A percentile compares a stretch with the other conserved stretches of the same genome.
phyloP scores from a whole-genome alignment of 2,797 vertebrate species.

The Moxostoma hubbsi region DNA sequence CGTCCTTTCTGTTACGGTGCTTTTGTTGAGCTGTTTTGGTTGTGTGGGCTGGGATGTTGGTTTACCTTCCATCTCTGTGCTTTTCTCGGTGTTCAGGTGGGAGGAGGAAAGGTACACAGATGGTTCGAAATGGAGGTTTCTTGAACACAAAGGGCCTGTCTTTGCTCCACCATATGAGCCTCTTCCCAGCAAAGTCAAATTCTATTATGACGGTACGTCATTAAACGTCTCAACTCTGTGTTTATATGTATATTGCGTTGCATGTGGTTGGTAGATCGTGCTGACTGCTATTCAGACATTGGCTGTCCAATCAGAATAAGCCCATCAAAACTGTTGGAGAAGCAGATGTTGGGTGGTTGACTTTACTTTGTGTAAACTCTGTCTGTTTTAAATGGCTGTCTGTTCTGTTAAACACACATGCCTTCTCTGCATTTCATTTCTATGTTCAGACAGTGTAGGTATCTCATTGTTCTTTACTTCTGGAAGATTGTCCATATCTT shows the following conservation, averaged over 20 bases:
- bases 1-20: background rate
- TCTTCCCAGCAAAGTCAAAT: constrained; percentile 89
- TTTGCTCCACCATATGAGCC: constrained; percentile 96
- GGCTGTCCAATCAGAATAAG: too few species aligned
- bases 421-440: background rate
- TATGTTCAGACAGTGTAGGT: background rate
- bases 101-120: constrained; percentile 97
- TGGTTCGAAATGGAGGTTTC: constrained; percentile 94
- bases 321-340: background rate
- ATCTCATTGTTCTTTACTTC: background rate
- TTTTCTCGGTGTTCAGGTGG: constrained; percentile 83
- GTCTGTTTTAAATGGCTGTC: background rate
- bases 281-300: background rate
- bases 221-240: background rate
- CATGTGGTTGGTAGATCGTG: too few species aligned
- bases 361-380: constrained; percentile 4
- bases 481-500: background rate
- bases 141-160: constrained; percentile 98
- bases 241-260: background rate
- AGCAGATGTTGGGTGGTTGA: constrained; percentile 31
- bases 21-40: constrained; percentile 12
- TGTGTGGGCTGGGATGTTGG: constrained; percentile 12
- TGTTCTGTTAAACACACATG: constrained; percentile 23
- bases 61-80: constrained; percentile 24
- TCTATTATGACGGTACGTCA: constrained; percentile 94